Base-by-base conservation (phyloP, 2,888 invertebrate species). In the Rosalia funebris region DNA sequence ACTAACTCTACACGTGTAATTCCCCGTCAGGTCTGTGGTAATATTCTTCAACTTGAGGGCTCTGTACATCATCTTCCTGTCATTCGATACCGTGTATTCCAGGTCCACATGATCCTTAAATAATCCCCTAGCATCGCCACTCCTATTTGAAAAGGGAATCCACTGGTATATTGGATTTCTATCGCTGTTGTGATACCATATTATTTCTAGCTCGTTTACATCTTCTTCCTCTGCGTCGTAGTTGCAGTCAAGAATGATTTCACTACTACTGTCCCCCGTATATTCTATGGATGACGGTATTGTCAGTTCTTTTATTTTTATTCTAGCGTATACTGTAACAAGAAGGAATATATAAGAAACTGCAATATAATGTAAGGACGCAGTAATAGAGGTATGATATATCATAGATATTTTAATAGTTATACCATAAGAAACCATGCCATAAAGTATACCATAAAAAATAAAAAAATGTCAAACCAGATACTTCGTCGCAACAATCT, bases 1-100 rank as follows among this genome's bases (percentile, higher is more conserved):
- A 57, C 84, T 84, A 52, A 87, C 84, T 68, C 81, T 82, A 75
- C 87, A 87, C 19, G 80, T 84, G 74, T 86, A 87, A 66, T 83
- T 81, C 19, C 86, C 87, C 0, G 83, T 81, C 41, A 86, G 77
- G 37, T 84, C 82, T 32, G 84, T 84, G 57, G 80, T 82, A 42
- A 84, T 76, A 45, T 81, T 70, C 36, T 62, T 77, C 68, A 88
- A 83, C 73, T 83, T 83, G 73, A 88, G 81, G 16, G 87, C 86
- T 62, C 86, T 78, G 66, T 83, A 82, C 82, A 81, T 82, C 15
- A 81, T 82, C 47, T 73, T 69, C 4, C 77, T 73, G 68, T 82
- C 78, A 60, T 81, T 74, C 44, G 82, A 79, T 5, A 80, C 81
- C 58, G 75, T 78, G 71, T 82, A 83, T 20, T 67, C 71, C 12